phyloP scores from a whole-genome alignment of 2,888 invertebrate genomes.

The Itoplectis maculator region DNA sequence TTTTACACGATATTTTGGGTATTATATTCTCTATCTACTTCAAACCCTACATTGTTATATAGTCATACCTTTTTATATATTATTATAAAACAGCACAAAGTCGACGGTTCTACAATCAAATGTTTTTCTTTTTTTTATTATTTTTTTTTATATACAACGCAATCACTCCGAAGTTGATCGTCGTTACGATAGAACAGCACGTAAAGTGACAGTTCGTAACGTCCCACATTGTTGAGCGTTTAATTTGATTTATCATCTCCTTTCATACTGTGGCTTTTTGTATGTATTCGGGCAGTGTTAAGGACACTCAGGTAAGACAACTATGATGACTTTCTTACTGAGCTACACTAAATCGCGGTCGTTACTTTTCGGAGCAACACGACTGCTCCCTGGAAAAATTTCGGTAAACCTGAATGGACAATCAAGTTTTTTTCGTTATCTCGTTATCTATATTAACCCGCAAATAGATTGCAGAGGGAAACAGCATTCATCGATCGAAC shows the following conservation, averaged over 20 bases:
- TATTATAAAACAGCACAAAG: slow-evolving; percentile 68
- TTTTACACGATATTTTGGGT: slow-evolving; percentile 28
- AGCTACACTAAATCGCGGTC: neutral
- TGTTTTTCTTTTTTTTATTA: slow-evolving; percentile 33
- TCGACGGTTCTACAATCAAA: slow-evolving; percentile 63
- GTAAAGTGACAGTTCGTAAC: slow-evolving; percentile 36
- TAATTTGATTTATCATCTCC: slow-evolving; percentile 11
- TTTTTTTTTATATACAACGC: slow-evolving; percentile 68
- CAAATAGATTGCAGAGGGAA: no score
- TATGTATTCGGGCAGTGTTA: slow-evolving; percentile 60
- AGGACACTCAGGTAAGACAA: slow-evolving; percentile 42
- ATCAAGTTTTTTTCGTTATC: no score
- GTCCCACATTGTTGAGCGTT: slow-evolving; percentile 16
- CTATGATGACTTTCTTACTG: slow-evolving; percentile 12
- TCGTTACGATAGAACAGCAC: slow-evolving; percentile 50
- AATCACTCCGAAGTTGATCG: slow-evolving; percentile 46
- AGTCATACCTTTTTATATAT: slow-evolving; percentile 53
- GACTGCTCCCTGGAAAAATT: no score
- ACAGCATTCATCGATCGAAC: no score
- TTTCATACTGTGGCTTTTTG: slow-evolving; percentile 1
- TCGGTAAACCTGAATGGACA: no score
- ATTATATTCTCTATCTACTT: slow-evolving; percentile 19
- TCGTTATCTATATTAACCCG: no score
- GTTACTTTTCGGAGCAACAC: neutral
- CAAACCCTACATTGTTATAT: slow-evolving; percentile 39